A percentile compares a stretch with the other conserved stretches of the same genome.
Conservation (phyloP, 1,140 invertebrate species). For the Pogonognathellus flavescens region DNA sequence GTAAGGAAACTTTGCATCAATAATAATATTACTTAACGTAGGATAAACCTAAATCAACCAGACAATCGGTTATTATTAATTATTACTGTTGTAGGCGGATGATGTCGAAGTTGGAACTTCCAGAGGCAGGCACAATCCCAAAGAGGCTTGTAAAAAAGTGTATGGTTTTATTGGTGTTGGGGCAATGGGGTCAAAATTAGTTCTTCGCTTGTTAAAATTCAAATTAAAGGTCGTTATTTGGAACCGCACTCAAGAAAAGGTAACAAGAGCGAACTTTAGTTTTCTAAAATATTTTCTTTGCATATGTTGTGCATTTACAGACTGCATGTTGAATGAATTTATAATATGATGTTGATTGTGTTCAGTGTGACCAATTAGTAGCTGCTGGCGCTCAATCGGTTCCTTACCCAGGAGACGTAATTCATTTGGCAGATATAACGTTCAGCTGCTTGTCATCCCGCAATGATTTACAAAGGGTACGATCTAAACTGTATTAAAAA, state of each 20-base stretch:
- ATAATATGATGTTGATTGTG: no score
- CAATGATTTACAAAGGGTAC: background rate
- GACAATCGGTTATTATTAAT: no score
- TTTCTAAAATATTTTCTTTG: no score
- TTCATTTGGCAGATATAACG: background rate
- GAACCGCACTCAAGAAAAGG: background rate
- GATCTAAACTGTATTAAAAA: background rate
- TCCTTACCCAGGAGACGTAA: background rate
- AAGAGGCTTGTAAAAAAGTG: background rate
- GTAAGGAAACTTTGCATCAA: no score
- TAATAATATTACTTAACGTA: no score
- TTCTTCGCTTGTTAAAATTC: background rate
- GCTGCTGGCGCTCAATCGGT: background rate
- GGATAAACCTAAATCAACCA: no score
- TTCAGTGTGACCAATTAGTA: background rate
- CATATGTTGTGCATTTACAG: no score
- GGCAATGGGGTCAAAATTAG: background rate
- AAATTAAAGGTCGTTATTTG: background rate
- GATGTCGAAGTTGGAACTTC: no score
- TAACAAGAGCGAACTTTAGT: no score
- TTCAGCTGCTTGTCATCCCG: background rate
- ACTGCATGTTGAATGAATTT: no score
- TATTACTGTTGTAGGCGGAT: no score
- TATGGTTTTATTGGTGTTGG: background rate
- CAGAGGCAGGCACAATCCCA: background rate